Base-by-base conservation (phyloP, 2,888 invertebrate genomes). In the Agrotis ipsilon region DNA sequence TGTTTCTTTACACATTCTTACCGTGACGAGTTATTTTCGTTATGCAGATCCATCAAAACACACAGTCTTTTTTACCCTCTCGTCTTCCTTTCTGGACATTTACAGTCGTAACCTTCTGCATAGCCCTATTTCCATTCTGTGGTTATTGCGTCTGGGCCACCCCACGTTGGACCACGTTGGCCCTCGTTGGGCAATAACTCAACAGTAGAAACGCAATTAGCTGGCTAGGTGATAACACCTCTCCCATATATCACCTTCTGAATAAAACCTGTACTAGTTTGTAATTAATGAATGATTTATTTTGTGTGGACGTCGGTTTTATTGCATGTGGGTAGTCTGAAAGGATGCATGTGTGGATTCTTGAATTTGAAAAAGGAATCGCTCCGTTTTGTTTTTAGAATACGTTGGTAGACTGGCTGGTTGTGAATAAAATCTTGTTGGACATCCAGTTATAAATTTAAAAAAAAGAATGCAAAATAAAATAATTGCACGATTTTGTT, bases 201-300 rank as follows among this genome's bases (percentile, higher is more conserved):
- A 94, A 82, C 87, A 78, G 89, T 86, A 88, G 89, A 91, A 93
- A 93, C 91, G 93, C 92, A 94, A 94, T 94, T 94, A 94, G 91
- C 90, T 88, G 86, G 87, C 86, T 91, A 93, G 92, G 92, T 92
- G 93, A 93, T 94, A 94, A 92, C 92, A 89, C 81, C 61, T 73
- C 72, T 73, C 83, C 32, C 32, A 54, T 85, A 78, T 73, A 86
- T 85, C 86, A 82, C 85, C 78, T 82, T 75, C 67, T 84, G 85
- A 82, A 86, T 88, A 88, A 90, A 90, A 87, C 86, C 82, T 85
- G 73, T 72, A 79, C 62, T 81, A 76, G 81, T 81, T 75, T 68
- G 81, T 83, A 76, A 79, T 81, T 75, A 79, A 84, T 82, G 72
- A 74, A 76, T 85, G 78, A 81, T 82, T 79, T 83, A 83, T 80